These are phyloP conservation scores for Plutomurus gul DNA, from an alignment of 1,140 invertebrate species.

Conservation along the genomic window DNA sequence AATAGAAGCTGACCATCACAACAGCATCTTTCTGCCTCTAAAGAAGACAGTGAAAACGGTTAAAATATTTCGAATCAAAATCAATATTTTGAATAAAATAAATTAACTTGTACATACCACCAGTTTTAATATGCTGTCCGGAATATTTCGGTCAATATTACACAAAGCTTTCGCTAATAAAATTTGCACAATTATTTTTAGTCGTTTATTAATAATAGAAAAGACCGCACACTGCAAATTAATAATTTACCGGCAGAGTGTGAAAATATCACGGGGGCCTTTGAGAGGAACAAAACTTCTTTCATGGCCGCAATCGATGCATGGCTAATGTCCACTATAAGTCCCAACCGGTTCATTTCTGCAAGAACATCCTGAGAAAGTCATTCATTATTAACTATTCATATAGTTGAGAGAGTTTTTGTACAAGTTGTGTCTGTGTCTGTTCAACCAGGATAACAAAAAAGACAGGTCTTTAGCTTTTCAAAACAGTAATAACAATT, in stretches of 20 bases:
- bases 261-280: conserved; percentile 63
- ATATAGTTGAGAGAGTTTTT: too few species aligned
- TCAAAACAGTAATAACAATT: too few species aligned
- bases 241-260: conserved; percentile 58
- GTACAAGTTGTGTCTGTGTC: too few species aligned
- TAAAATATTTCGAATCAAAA: background rate
- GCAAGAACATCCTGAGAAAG: conserved; percentile 24
- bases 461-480: too few species aligned
- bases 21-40: conserved; percentile 61
- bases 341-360: conserved; percentile 57
- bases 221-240: background rate
- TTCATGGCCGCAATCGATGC: conserved; percentile 59
- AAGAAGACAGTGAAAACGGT: background rate
- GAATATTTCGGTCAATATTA: conserved; percentile 61
- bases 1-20: conserved; percentile 63
- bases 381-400: too few species aligned
- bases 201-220: background rate
- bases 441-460: too few species aligned
- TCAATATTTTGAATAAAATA: background rate
- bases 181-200: background rate
- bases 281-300: conserved; percentile 57
- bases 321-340: conserved; percentile 64
- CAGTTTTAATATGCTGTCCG: conserved; percentile 59
- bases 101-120: conserved; percentile 57
- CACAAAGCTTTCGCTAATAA: conserved; percentile 58